A percentile compares a stretch with the other conserved stretches of the same genome.
Evolutionary conservation across 2,888 invertebrate genomes (phyloP).

Genomic region (Empis stercorea): DNA sequence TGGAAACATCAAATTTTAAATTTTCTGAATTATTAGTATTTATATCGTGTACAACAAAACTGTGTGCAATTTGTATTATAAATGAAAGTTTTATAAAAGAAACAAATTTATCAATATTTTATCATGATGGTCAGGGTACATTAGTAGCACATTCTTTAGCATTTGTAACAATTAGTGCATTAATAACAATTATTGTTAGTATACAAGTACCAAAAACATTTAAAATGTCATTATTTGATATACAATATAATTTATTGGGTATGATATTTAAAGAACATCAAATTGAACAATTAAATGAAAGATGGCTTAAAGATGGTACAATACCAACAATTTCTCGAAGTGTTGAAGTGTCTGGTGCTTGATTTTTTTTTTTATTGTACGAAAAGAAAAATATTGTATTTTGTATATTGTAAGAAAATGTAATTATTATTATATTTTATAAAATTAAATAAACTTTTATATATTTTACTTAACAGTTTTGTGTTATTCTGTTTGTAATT

Average conservation of each 20-base stretch:
- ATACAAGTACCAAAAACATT: conserved; percentile 29
- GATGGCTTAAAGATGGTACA: conserved; percentile 28
- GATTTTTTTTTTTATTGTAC: no score
- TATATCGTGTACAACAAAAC: conserved; percentile 20
- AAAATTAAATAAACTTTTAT: no score
- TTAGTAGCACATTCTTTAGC: conserved; percentile 29
- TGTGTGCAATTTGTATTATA: conserved; percentile 23
- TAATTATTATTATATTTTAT: no score
- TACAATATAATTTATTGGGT: conserved; percentile 27
- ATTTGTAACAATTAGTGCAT: conserved; percentile 25
- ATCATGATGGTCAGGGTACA: conserved; percentile 24
- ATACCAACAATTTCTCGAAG: conserved; percentile 24
- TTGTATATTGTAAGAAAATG: no score
- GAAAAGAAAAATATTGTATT: no score
- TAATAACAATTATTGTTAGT: conserved; percentile 27
- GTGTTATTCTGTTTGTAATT: no score
- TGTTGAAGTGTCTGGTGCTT: background rate
- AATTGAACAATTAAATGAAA: conserved; percentile 29
- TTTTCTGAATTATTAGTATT: conserved; percentile 24
- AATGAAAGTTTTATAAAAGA: conserved; percentile 27
- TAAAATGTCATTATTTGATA: conserved; percentile 23
- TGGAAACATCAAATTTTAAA: conserved; percentile 26
- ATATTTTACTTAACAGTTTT: no score
- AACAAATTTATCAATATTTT: conserved; percentile 26
- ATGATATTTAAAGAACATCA: conserved; percentile 31